These are phyloP conservation scores for Drosophila silvestris DNA, from an alignment of 2,888 invertebrate genomes.

Conservation along the genomic window DNA sequence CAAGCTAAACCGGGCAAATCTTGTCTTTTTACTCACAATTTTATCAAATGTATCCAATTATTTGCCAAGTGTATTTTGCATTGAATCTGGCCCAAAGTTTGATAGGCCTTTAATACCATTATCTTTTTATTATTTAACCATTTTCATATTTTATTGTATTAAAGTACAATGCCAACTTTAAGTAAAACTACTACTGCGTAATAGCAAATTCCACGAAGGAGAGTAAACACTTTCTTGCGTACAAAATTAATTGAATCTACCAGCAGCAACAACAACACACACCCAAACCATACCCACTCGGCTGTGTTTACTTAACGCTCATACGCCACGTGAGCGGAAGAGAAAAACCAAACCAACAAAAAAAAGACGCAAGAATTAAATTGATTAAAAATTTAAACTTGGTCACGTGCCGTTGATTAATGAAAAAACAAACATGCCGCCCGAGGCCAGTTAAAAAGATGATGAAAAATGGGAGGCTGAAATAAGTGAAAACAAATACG, in stretches of 20 bases:
- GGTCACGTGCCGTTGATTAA: constrained; percentile 80
- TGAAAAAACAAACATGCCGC: constrained; percentile 40
- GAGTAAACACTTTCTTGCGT: constrained; percentile 40
- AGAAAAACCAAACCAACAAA: background rate
- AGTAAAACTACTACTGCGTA: constrained; percentile 6
- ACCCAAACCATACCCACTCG: background rate
- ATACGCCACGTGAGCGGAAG: constrained; percentile 64
- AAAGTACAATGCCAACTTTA: background rate
- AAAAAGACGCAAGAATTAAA: constrained; percentile 27
- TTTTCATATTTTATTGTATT: background rate
- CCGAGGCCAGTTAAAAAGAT: constrained; percentile 36
- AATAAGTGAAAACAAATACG: constrained; percentile 66
- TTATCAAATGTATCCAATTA: background rate
- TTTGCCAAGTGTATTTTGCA: background rate
- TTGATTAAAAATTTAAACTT: constrained; percentile 75
- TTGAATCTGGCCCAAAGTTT: background rate
- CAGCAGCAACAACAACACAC: constrained; percentile 3
- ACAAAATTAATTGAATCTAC: constrained; percentile 57
- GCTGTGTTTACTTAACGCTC: constrained; percentile 55
- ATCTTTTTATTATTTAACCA: background rate
- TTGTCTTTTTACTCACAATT: background rate
- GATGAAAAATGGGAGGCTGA: constrained; percentile 67
- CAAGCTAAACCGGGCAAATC: background rate
- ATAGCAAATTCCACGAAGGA: constrained; percentile 1
- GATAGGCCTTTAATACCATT: background rate